A percentile compares a stretch with the other conserved stretches of the same genome.
phyloP scores from a whole-genome alignment of 2,888 invertebrate species.

The Ichneumoninae sp. region DNA sequence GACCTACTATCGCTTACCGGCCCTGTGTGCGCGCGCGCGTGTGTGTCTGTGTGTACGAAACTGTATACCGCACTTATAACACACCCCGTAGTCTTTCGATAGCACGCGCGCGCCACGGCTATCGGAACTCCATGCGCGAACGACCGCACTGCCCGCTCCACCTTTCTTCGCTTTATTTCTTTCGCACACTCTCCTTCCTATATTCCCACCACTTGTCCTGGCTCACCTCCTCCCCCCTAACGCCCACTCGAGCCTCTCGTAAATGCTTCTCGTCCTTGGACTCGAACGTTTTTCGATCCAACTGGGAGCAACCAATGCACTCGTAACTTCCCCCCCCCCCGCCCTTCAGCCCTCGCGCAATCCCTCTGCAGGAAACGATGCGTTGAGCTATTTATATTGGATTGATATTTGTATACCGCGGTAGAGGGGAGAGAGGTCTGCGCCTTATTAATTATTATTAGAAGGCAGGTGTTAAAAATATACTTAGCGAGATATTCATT shows the following conservation, averaged over 20 bases:
- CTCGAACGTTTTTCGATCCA: slow-evolving; percentile 52
- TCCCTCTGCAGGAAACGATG: slow-evolving; percentile 46
- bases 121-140: slow-evolving; percentile 37
- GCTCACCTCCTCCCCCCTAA: slow-evolving; percentile 25
- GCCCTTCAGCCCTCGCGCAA: not conserved
- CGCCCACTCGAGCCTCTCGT: slow-evolving; percentile 1
- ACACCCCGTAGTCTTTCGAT: slow-evolving; percentile 34
- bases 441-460: slow-evolving; percentile 45
- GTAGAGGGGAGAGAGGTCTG: not conserved
- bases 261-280: slow-evolving; percentile 56
- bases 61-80: slow-evolving; percentile 29
- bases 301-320: slow-evolving; percentile 46
- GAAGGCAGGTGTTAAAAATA: not conserved
- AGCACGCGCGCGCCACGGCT: slow-evolving; percentile 5
- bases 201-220: slow-evolving; percentile 35
- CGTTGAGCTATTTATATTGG: slow-evolving; percentile 43
- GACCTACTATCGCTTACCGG: slow-evolving; percentile 66
- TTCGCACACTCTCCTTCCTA: slow-evolving; percentile 26
- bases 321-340: slow-evolving; percentile 3
- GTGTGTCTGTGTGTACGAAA: not conserved
- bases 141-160: slow-evolving; percentile 17
- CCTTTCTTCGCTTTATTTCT: slow-evolving; percentile 24
- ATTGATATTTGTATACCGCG: slow-evolving; percentile 27
- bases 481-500: not conserved
- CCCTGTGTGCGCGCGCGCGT: not conserved